Conservation (phyloP, 2,113 vertebrate genomes). For the Trogon melanurus region DNA sequence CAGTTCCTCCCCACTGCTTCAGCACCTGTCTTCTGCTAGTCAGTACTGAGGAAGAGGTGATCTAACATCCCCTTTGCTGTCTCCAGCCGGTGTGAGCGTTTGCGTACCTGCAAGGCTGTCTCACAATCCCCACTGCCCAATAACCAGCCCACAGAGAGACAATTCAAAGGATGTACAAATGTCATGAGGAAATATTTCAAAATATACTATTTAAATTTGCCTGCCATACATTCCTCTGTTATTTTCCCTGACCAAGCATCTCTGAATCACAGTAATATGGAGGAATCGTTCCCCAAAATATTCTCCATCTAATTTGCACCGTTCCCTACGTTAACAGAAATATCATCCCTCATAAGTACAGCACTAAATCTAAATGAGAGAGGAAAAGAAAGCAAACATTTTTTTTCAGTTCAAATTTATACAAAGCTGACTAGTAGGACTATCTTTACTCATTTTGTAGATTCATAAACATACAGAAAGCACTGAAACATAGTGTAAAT, state of each 20-base stretch:
- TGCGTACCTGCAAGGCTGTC: background rate
- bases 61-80: background rate
- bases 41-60: background rate
- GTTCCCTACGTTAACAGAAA: background rate
- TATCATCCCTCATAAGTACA: background rate
- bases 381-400: background rate
- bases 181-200: background rate
- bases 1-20: rapidly evolving
- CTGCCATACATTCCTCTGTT: background rate
- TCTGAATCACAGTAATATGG: background rate
- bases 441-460: background rate
- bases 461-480: background rate
- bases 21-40: background rate
- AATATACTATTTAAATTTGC: background rate
- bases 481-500: background rate
- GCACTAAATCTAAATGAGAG: background rate
- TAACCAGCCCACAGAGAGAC: background rate
- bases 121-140: background rate
- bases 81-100: background rate
- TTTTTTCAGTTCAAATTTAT: slow-evolving; percentile 2
- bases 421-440: background rate
- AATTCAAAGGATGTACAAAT: background rate
- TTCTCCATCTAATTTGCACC: background rate
- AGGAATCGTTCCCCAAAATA: background rate
- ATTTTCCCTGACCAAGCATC: background rate